Conservation (phyloP, 2,888 invertebrate genomes). For the Stenchaetothrips biformis region DNA sequence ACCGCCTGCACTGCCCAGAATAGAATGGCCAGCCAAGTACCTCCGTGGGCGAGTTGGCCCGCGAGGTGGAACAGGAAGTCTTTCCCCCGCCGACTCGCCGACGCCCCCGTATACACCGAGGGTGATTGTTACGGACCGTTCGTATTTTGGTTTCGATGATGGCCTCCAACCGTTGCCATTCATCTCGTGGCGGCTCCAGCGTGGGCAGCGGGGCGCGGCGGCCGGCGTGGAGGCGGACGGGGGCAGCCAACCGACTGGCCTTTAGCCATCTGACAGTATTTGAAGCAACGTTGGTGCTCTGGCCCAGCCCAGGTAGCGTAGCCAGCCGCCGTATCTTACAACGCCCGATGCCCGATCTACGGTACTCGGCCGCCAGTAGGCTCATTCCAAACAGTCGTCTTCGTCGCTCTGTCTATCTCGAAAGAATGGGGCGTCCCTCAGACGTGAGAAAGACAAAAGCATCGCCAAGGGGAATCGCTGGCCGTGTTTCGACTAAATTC, state of each 20-base stretch:
- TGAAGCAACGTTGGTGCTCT: neutral
- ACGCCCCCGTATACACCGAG: neutral
- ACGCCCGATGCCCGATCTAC: neutral
- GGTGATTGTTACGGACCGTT: neutral
- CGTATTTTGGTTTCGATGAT: constrained; percentile 21
- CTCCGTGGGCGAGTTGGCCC: too few species aligned
- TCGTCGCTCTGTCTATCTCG: too few species aligned
- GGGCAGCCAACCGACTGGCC: constrained; percentile 1
- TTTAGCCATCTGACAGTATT: constrained; percentile 4
- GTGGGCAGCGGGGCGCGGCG: neutral
- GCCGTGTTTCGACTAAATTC: too few species aligned
- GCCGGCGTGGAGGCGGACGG: neutral
- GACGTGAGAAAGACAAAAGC: too few species aligned
- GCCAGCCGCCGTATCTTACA: too few species aligned
- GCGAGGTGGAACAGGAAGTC: constrained; percentile 8
- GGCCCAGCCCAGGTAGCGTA: neutral
- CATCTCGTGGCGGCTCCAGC: neutral
- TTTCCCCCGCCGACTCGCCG: neutral
- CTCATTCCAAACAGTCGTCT: too few species aligned
- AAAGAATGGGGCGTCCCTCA: too few species aligned
- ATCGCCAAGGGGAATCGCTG: too few species aligned
- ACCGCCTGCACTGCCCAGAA: neutral
- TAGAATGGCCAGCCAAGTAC: neutral
- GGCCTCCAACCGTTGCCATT: constrained; percentile 20
- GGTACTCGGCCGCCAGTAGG: neutral